These are phyloP conservation scores for Crossocerus cetratus DNA, from an alignment of 2,888 invertebrate genomes.

Conservation along the genomic window DNA sequence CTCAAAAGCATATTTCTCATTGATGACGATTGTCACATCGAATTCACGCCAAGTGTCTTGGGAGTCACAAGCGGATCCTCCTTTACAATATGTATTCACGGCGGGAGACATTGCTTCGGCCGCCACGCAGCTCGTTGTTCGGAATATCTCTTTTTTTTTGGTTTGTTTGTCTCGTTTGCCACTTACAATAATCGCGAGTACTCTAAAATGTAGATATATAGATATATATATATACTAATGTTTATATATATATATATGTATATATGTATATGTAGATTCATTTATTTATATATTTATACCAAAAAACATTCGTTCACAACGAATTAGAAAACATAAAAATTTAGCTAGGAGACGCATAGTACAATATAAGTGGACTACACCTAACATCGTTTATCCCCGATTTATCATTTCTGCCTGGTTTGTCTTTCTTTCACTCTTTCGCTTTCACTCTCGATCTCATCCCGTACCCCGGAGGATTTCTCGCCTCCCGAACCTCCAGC, in stretches of 20 bases:
- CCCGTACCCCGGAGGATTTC: background rate
- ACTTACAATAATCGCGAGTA: slow-evolving; percentile 52
- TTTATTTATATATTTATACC: slow-evolving; percentile 64
- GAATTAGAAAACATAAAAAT: slow-evolving; percentile 70
- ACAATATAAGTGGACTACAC: slow-evolving; percentile 68
- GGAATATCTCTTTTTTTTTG: too few relatives aligned
- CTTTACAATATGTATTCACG: slow-evolving; percentile 15
- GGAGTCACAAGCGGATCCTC: background rate
- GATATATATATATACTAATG: too few relatives aligned
- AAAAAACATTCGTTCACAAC: slow-evolving; percentile 69
- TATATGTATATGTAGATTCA: slow-evolving; percentile 57
- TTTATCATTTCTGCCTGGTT: slow-evolving; percentile 14
- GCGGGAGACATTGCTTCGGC: slow-evolving; percentile 44
- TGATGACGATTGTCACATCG: too few relatives aligned
- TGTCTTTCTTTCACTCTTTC: background rate
- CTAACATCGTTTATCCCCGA: slow-evolving; percentile 63
- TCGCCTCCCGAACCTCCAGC: too few relatives aligned
- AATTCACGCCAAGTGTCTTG: background rate
- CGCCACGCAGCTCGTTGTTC: slow-evolving; percentile 67
- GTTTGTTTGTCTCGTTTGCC: slow-evolving; percentile 36
- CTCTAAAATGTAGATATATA: slow-evolving; percentile 62
- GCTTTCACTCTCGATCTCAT: slow-evolving; percentile 12
- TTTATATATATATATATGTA: slow-evolving; percentile 54
- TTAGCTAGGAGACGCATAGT: slow-evolving; percentile 69
- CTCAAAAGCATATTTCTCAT: too few relatives aligned